Evolutionary conservation across 2,113 vertebrate species (phyloP).

Genomic region (Terrapene triunguis): DNA sequence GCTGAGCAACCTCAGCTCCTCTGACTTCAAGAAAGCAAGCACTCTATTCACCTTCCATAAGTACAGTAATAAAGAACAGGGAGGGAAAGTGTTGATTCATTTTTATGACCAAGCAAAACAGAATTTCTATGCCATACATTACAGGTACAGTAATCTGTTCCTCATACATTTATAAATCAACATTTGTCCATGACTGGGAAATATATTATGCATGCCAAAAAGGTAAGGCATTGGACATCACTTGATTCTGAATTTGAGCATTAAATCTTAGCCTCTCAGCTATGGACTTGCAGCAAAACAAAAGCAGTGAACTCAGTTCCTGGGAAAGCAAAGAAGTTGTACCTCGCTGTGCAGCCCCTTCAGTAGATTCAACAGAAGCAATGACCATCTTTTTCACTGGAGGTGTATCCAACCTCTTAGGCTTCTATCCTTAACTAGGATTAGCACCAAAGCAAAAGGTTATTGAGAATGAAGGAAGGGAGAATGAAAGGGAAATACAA

Average conservation of each 20-base stretch:
- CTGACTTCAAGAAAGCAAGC: background rate
- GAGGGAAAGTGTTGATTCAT: background rate
- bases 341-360: background rate
- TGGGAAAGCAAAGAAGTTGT: background rate
- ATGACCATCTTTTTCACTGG: fast-evolving
- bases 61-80: background rate
- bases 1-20: background rate
- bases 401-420: background rate
- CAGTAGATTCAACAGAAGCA: background rate
- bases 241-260: background rate
- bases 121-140: background rate
- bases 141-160: background rate
- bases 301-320: background rate
- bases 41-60: background rate
- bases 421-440: background rate
- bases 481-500: background rate
- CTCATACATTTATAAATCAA: background rate
- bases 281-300: background rate
- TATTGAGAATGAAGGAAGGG: background rate
- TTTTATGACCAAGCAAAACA: background rate
- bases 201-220: background rate
- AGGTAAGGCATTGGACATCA: background rate
- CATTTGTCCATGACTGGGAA: background rate
- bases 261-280: background rate
- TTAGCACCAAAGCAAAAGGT: background rate